Conservation (phyloP, 2,113 vertebrate genomes). For the Nipponia nippon region DNA sequence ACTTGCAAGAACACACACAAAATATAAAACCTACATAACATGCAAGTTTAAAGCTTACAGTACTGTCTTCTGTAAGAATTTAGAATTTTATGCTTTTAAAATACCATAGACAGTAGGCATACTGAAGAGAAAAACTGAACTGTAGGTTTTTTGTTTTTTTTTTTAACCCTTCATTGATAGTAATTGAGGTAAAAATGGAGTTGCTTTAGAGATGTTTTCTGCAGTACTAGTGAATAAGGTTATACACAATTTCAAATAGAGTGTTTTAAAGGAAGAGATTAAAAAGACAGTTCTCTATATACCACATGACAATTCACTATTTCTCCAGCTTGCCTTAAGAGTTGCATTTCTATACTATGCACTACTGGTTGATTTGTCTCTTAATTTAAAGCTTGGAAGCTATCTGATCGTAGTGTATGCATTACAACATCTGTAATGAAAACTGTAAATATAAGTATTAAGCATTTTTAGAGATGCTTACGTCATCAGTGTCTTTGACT, state of each 20-base stretch:
- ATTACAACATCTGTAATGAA: not conserved
- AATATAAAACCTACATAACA: not conserved
- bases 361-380: not conserved
- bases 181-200: not conserved
- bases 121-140: not conserved
- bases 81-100: not conserved
- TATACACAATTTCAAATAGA: not conserved
- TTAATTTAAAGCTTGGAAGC: not conserved
- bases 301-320: not conserved
- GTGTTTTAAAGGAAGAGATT: not conserved
- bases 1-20: not conserved
- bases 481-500: constrained; percentile 87
- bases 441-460: not conserved
- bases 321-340: not conserved
- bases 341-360: not conserved
- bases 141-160: no score
- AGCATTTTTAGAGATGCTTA: constrained; percentile 62
- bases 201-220: not conserved
- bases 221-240: not conserved
- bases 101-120: not conserved
- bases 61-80: not conserved
- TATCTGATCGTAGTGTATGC: not conserved
- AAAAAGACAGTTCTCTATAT: not conserved
- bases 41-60: not conserved
- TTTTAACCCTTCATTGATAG: not conserved